Evolutionary conservation across 2,113 vertebrate genomes (phyloP).

Genomic region (Petrocephalus zakoni): DNA sequence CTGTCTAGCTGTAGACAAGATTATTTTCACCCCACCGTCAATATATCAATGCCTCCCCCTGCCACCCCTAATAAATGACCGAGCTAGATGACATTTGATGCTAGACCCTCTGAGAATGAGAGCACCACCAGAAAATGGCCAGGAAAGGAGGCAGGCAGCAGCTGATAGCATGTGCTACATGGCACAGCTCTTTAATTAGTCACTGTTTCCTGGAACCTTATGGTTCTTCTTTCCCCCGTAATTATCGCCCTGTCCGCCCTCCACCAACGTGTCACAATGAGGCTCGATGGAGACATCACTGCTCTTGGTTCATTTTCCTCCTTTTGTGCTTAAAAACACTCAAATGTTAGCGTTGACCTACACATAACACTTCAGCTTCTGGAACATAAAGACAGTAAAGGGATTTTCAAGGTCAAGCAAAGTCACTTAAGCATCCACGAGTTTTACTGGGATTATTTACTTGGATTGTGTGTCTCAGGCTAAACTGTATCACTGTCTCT

Average conservation of each 20-base stretch:
- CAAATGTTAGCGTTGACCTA: neutral
- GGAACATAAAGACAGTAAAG: neutral
- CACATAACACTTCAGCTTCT: neutral
- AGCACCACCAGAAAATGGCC: neutral
- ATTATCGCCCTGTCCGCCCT: slow-evolving; percentile 5
- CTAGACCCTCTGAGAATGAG: neutral
- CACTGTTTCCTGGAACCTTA: neutral
- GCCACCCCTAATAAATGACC: neutral
- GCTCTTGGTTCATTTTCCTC: neutral
- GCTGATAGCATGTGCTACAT: neutral
- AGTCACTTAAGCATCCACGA: neutral
- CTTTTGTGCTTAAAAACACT: neutral
- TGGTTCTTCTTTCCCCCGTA: neutral
- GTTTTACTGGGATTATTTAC: neutral
- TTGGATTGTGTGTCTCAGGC: neutral
- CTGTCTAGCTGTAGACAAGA: neutral
- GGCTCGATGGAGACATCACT: neutral
- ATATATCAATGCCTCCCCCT: neutral
- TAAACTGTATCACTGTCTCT: neutral
- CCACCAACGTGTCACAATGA: neutral
- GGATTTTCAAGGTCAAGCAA: neutral
- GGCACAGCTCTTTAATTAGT: neutral
- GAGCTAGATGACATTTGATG: neutral
- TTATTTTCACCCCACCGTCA: neutral
- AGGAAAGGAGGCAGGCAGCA: neutral